Conservation (phyloP, 2,797 vertebrate genomes). For the Coracias cyanogaster region DNA sequence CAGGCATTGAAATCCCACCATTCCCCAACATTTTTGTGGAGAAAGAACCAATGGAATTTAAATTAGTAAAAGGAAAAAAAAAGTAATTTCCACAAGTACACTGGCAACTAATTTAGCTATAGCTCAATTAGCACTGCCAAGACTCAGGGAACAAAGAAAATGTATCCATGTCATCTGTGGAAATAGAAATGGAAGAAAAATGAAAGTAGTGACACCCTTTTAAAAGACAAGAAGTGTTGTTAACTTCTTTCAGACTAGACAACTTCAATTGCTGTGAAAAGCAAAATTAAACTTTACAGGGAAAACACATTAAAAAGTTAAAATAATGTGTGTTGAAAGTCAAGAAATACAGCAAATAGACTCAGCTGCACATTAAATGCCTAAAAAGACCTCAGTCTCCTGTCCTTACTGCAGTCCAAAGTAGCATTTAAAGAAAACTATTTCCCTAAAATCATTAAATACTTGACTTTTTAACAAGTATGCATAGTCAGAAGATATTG, state of each 20-base stretch:
- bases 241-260: not conserved
- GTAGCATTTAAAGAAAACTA: not conserved
- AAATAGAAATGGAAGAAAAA: not conserved
- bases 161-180: not conserved
- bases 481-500: not conserved
- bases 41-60: not conserved
- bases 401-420: not conserved
- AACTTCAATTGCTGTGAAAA: not conserved
- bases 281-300: not conserved
- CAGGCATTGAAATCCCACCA: not conserved
- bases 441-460: not conserved
- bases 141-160: not conserved
- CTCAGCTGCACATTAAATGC: not conserved
- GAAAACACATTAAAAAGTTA: not conserved
- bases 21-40: not conserved
- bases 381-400: not conserved
- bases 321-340: not conserved
- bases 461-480: not conserved
- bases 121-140: not conserved
- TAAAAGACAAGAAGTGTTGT: not conserved
- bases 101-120: not conserved
- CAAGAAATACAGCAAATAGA: not conserved
- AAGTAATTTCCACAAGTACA: not conserved
- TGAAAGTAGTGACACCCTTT: not conserved
- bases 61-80: not conserved